A percentile compares a stretch with the other conserved stretches of the same genome.
These are phyloP conservation scores for Lucinisca nassula DNA, from an alignment of 2,888 invertebrate species.

Conservation along the genomic window DNA sequence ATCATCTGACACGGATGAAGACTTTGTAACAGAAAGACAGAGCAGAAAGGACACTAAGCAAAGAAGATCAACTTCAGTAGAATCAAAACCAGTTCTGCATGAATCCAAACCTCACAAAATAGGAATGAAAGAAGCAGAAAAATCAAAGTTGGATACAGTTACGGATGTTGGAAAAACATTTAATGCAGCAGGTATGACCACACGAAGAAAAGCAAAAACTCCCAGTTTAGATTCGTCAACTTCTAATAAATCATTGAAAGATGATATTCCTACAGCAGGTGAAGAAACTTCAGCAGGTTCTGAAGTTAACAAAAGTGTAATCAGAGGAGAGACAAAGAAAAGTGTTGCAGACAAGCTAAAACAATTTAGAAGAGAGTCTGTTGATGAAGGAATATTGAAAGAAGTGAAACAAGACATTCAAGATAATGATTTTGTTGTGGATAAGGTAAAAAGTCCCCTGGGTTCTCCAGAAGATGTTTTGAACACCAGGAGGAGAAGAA, in stretches of 20 bases:
- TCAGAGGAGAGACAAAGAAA: slow-evolving; percentile 36
- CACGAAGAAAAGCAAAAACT: neutral
- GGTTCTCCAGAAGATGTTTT: slow-evolving; percentile 47
- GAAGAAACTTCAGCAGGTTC: neutral
- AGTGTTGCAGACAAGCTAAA: slow-evolving; percentile 43
- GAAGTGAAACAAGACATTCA: neutral
- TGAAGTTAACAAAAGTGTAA: neutral
- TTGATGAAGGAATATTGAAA: neutral
- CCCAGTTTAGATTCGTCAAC: neutral
- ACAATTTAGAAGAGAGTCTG: slow-evolving; percentile 5
- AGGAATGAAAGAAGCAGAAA: neutral
- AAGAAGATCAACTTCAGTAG: neutral
- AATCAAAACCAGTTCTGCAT: neutral
- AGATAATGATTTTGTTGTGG: neutral
- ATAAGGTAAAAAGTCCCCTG: neutral
- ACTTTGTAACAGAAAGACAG: neutral
- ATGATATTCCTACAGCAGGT: neutral
- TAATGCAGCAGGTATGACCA: neutral
- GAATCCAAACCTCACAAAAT: neutral
- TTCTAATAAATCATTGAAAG: neutral
- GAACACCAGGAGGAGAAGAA: slow-evolving; percentile 47
- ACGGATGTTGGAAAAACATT: neutral
- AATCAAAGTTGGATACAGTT: neutral
- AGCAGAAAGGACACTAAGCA: neutral
- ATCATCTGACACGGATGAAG: neutral